Base-by-base conservation (phyloP, 2,797 vertebrate species). In the Falco berigora region DNA sequence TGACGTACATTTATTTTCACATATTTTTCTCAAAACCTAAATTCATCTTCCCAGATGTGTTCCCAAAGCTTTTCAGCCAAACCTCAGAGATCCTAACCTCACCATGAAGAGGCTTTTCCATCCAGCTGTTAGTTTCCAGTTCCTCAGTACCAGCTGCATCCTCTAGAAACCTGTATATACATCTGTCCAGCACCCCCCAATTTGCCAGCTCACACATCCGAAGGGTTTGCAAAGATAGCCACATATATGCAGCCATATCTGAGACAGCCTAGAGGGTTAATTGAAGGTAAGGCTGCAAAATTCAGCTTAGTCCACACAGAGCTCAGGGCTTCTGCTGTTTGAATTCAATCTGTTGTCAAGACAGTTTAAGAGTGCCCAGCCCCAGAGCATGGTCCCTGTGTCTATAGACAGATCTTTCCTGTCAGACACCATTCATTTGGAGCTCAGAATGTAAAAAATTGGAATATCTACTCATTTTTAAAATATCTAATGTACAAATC, bases 351-450 rank as follows among this genome's bases (percentile, higher is more conserved):
- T 63, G 11, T 59, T 67, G 14, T 34, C 38, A 44, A 62, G 38
- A 44, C 5, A 67, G 17, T 23, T 81, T 7, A 44, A 47, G 12
- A 52, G 5, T 1, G 2, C 5, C 9, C 49, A 88, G 44, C 38
- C 21, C 55, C 5, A 1, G 24, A 59, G 20, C 32, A 36, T 2
- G 0, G 11, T 52, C 30, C 17, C 24, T 12, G 11, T 21, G 5
- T 8, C 53, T 30, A 2, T 9, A 22, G 53, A 73, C 58, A 30
- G 34, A 22, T 82, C 44, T 21, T 0, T 40, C 59, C 19, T 79
- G n/a, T 69, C 38, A 52, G 56, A 32, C 3, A 42, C 5, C 27
- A 59, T 4, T 10, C 16, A 19, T 28, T 78, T 25, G n/a, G 16
- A 89, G 12, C 15, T 78, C 56, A 73, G 19, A 77, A 87, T 14